Conservation (phyloP, 2,113 vertebrate genomes). For the Girardinichthys multiradiatus region DNA sequence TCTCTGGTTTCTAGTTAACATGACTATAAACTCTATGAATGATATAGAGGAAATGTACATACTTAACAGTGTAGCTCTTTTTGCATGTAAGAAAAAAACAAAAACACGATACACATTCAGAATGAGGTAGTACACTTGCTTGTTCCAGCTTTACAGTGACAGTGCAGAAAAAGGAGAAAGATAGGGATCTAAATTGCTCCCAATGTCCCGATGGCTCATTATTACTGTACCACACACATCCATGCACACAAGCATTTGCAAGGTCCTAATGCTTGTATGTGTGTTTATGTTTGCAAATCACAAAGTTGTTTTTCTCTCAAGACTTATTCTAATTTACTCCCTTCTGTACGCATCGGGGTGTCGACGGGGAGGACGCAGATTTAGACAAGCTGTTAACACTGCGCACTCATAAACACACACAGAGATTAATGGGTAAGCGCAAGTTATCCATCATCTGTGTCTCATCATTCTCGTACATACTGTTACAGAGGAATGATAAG, state of each 20-base stretch:
- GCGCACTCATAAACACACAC: slow-evolving; percentile 10
- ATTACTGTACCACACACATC: background rate
- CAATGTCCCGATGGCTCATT: background rate
- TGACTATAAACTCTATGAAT: no score
- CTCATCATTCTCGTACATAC: background rate
- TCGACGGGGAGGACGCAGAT: slow-evolving; percentile 38
- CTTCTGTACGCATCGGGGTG: slow-evolving; percentile 35
- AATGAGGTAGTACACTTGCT: background rate
- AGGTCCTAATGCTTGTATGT: background rate
- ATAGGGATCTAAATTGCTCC: background rate
- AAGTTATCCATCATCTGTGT: slow-evolving; percentile 14
- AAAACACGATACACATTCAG: background rate
- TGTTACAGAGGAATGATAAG: slow-evolving; percentile 1
- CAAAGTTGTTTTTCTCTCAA: slow-evolving; percentile 17
- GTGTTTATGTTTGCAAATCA: background rate
- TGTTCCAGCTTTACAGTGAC: background rate
- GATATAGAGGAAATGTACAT: no score
- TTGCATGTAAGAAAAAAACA: background rate
- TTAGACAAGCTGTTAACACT: slow-evolving; percentile 45
- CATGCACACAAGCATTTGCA: background rate
- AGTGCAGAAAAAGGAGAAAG: background rate
- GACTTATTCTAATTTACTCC: slow-evolving; percentile 43
- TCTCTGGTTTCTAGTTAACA: no score
- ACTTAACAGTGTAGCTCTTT: background rate
- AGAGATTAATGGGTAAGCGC: slow-evolving; percentile 24